Percentiles rank a stretch among this genome's conserved stretches.
These are phyloP conservation scores for Drosophila punjabiensis DNA, from an alignment of 1,140 invertebrate species.

Conservation along the genomic window DNA sequence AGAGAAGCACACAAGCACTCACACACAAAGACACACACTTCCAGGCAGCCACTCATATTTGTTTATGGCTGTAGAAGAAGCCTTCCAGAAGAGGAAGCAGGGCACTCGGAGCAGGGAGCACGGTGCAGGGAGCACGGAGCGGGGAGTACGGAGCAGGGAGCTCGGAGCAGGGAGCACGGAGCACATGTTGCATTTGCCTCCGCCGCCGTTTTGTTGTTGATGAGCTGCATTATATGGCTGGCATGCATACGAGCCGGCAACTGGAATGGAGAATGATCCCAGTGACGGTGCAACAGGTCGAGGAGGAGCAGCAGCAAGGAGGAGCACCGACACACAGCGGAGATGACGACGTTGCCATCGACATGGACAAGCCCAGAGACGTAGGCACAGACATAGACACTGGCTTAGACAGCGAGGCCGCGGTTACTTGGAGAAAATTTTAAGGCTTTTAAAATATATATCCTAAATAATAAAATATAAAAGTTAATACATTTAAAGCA, in stretches of 20 bases:
- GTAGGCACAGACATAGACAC: constrained; percentile 36
- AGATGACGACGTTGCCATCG: constrained; percentile 58
- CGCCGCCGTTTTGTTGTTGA: constrained; percentile 66
- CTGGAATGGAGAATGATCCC: constrained; percentile 20
- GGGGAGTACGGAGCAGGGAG: constrained; percentile 8
- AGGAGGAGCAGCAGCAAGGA: constrained; percentile 18
- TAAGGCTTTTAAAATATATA: background rate
- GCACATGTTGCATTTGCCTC: constrained; percentile 81
- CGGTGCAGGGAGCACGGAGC: constrained; percentile 33
- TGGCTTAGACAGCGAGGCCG: constrained; percentile 49
- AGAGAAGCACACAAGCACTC: constrained; percentile 34
- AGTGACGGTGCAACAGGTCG: background rate
- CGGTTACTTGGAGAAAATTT: constrained; percentile 20
- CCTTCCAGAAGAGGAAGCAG: constrained; percentile 26
- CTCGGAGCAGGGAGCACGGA: constrained; percentile 45
- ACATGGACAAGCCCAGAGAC: constrained; percentile 39
- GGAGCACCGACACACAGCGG: constrained; percentile 22
- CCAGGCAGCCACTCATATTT: constrained; percentile 76
- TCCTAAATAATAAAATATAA: too few species aligned
- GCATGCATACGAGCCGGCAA: constrained; percentile 62
- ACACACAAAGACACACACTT: constrained; percentile 6
- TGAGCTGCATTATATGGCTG: constrained; percentile 81
- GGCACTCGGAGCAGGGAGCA: constrained; percentile 30
- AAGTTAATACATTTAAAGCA: background rate
- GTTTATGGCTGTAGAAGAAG: constrained; percentile 72